These are phyloP conservation scores for Glaucidium brasilianum DNA, from an alignment of 2,113 vertebrate genomes.

Conservation along the genomic window DNA sequence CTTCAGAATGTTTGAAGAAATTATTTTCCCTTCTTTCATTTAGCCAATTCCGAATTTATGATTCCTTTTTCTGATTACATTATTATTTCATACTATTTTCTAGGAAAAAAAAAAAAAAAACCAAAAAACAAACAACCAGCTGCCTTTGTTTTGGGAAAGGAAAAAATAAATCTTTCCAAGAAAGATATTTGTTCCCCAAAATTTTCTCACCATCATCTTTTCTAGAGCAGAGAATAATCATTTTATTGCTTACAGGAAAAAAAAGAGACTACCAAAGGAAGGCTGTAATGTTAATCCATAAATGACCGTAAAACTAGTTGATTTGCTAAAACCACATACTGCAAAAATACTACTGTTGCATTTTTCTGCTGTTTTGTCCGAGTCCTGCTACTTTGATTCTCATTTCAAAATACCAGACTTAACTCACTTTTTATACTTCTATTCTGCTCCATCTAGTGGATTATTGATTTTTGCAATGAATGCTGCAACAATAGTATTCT, in stretches of 20 bases:
- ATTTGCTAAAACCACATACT: neutral
- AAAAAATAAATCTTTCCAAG: neutral
- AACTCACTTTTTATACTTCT: slow-evolving; percentile 44
- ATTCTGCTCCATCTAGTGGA: slow-evolving; percentile 74
- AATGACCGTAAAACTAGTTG: neutral
- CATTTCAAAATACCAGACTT: neutral
- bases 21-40: neutral
- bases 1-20: neutral
- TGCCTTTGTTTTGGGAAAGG: neutral
- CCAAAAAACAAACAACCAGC: too few relatives aligned
- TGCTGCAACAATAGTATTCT: slow-evolving; percentile 1
- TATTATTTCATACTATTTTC: neutral
- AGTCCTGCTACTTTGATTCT: neutral
- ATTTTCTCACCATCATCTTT: neutral
- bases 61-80: neutral
- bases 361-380: neutral
- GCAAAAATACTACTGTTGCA: neutral
- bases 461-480: slow-evolving; percentile 47
- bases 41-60: neutral
- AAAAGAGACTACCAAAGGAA: neutral
- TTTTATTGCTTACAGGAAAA: neutral
- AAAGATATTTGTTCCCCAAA: neutral
- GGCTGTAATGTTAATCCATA: neutral
- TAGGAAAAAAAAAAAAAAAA: neutral
- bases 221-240: neutral